phyloP scores from a whole-genome alignment of 2,797 vertebrate genomes.

The Halcyon badia region DNA sequence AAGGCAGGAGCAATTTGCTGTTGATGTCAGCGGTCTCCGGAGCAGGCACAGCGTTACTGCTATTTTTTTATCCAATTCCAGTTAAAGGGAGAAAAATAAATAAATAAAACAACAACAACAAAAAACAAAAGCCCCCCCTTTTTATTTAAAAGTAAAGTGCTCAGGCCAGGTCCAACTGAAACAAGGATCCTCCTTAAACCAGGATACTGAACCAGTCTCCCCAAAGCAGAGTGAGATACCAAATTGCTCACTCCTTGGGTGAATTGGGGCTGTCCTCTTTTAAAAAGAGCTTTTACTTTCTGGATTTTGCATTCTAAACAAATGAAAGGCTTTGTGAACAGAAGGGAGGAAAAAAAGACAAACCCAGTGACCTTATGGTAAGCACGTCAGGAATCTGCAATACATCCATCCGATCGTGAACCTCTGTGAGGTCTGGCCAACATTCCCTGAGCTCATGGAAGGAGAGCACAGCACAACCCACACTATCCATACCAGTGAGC shows the following conservation, averaged over 20 bases:
- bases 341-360: background rate
- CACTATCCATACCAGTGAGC: background rate
- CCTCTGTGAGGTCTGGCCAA: background rate
- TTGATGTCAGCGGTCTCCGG: constrained; percentile 18
- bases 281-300: background rate
- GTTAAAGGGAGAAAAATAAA: background rate
- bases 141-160: background rate
- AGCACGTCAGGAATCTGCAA: background rate
- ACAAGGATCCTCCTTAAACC: background rate
- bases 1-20: constrained; percentile 18
- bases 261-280: background rate
- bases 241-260: background rate
- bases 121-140: background rate
- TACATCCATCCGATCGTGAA: background rate
- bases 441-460: background rate
- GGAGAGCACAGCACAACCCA: background rate
- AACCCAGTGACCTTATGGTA: background rate
- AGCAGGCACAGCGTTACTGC: background rate
- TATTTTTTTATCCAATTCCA: background rate
- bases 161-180: background rate
- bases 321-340: background rate
- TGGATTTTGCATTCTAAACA: background rate
- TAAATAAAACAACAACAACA: background rate
- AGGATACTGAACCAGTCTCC: background rate
- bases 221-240: background rate